phyloP scores from a whole-genome alignment of 2,113 vertebrate genomes.

The Peromyscus leucopus region DNA sequence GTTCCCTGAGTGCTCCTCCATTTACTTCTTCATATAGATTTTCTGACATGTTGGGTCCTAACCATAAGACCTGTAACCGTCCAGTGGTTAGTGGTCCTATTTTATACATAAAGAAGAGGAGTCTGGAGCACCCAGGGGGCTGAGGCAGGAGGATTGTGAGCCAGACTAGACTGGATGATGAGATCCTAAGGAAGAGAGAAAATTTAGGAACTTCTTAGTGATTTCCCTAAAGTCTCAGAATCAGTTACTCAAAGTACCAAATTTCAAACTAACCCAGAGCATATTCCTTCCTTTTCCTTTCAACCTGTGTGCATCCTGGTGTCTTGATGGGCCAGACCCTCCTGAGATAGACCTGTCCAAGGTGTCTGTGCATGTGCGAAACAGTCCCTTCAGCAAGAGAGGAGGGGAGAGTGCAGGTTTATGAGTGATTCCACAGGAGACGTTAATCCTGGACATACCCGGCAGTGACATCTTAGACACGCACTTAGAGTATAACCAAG shows the following conservation, averaged over 20 bases:
- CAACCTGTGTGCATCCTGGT: not conserved
- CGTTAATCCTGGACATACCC: not conserved
- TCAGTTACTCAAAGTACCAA: not conserved
- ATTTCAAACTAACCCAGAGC: not conserved
- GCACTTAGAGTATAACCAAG: not conserved
- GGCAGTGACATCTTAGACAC: not conserved
- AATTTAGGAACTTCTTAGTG: not conserved
- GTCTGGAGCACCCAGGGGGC: not conserved
- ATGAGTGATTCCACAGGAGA: not conserved
- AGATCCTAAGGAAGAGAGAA: not conserved
- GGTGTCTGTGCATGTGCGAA: not conserved
- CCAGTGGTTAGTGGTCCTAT: not conserved
- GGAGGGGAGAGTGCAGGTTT: not conserved
- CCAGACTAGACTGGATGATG: not conserved
- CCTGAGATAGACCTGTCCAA: not conserved
- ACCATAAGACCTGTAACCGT: not conserved
- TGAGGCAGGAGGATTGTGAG: not conserved
- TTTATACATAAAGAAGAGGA: not conserved
- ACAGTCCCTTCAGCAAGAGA: not conserved
- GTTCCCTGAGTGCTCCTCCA: not conserved
- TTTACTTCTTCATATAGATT: not conserved
- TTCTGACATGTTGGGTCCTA: not conserved
- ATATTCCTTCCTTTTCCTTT: not conserved
- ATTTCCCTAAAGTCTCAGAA: not conserved
- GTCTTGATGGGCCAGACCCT: not conserved